phyloP scores from a whole-genome alignment of 2,888 invertebrate genomes.

The Apamea monoglypha region DNA sequence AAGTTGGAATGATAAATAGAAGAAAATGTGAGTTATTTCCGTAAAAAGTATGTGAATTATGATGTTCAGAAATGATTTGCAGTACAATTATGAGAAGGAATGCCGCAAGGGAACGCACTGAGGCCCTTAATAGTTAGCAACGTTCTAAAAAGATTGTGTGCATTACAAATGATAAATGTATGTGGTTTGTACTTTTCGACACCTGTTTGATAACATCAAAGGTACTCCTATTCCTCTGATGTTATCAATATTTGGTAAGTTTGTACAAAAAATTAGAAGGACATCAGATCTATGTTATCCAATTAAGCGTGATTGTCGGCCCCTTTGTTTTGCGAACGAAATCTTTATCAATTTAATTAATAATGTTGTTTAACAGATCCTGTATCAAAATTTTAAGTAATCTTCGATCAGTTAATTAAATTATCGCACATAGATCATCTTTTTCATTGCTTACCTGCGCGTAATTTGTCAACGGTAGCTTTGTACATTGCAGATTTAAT shows the following conservation, averaged over 20 bases:
- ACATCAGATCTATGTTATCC: conserved; percentile 50
- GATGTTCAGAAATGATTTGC: background rate
- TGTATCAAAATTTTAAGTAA: conserved; percentile 56
- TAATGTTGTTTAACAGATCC: conserved; percentile 63
- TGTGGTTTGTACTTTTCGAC: background rate
- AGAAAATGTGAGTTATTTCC: background rate
- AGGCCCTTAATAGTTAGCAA: background rate
- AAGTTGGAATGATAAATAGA: background rate
- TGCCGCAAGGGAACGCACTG: conserved; percentile 20
- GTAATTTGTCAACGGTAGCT: conserved; percentile 57
- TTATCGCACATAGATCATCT: conserved; percentile 59
- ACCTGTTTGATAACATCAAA: background rate
- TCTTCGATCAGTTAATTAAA: conserved; percentile 59
- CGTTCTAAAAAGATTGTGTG: background rate
- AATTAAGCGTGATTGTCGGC: conserved; percentile 46
- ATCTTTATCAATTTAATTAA: conserved; percentile 65
- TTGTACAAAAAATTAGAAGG: conserved; percentile 34
- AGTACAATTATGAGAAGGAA: background rate
- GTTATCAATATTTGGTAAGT: conserved; percentile 19
- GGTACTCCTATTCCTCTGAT: background rate
- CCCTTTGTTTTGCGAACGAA: conserved; percentile 47
- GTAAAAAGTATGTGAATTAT: background rate
- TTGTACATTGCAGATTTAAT: conserved; percentile 51
- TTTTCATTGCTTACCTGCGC: conserved; percentile 41
- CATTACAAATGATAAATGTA: conserved; percentile 7